phyloP scores from a whole-genome alignment of 1,140 invertebrate genomes.

The Trichomalopsis sarcophagae region DNA sequence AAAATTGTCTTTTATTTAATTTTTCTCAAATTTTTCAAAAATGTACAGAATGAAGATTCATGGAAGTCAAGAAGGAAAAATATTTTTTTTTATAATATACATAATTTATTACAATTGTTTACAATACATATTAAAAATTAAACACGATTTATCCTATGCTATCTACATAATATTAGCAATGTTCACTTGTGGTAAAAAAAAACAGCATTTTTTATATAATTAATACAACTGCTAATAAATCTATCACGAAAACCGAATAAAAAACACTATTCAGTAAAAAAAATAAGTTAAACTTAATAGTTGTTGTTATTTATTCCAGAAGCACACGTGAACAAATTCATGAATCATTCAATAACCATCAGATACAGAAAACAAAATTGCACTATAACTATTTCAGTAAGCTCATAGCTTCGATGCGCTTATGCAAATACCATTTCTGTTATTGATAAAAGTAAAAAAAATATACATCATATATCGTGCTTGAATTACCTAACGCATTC shows the following conservation, averaged over 20 bases:
- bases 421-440: conserved; percentile 4
- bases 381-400: conserved; percentile 31
- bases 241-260: conserved; percentile 50
- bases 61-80: not conserved
- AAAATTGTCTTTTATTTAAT: not conserved
- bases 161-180: conserved; percentile 43
- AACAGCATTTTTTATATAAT: conserved; percentile 18
- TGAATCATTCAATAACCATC: conserved; percentile 39
- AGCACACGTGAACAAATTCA: conserved; percentile 47
- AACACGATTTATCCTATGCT: conserved; percentile 42
- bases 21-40: not conserved
- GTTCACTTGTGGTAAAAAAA: conserved; percentile 38
- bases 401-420: conserved; percentile 41
- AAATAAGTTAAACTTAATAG: conserved; percentile 26
- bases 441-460: conserved; percentile 31
- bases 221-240: conserved; percentile 27
- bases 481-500: conserved; percentile 56
- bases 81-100: conserved; percentile 31
- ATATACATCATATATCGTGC: conserved; percentile 15
- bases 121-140: conserved; percentile 50
- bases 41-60: not conserved
- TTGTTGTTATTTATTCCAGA: conserved; percentile 9
- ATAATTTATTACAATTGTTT: conserved; percentile 48
- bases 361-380: conserved; percentile 35
- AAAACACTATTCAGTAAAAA: conserved; percentile 36